Percentiles rank a stretch among this genome's conserved stretches.
Conservation (phyloP, 1,140 invertebrate genomes). For the Orchesella cincta region DNA sequence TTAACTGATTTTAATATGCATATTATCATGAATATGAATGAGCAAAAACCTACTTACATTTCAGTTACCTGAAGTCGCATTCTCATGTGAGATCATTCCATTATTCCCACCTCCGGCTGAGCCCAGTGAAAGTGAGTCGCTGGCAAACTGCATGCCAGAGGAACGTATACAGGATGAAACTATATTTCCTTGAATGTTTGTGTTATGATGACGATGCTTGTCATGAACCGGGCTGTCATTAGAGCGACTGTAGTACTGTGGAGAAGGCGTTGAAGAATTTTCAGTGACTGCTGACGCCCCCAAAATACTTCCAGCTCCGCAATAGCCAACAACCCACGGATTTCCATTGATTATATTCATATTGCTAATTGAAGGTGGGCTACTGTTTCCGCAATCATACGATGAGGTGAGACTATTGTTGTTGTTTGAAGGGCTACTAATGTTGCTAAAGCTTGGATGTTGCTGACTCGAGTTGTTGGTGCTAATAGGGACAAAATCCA, state of each 20-base stretch:
- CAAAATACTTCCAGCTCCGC: background rate
- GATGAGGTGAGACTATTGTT: background rate
- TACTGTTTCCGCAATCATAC: slow-evolving; percentile 22
- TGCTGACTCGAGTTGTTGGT: slow-evolving; percentile 14
- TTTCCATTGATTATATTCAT: slow-evolving; percentile 8
- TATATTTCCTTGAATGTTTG: background rate
- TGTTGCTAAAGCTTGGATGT: background rate
- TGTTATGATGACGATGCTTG: background rate
- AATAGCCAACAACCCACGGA: slow-evolving; percentile 18
- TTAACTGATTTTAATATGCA: background rate
- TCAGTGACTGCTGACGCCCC: background rate
- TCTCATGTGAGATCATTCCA: background rate
- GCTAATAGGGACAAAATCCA: slow-evolving; percentile 25
- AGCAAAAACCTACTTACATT: background rate
- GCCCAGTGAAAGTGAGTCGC: background rate
- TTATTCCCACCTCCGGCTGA: background rate
- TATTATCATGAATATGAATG: background rate
- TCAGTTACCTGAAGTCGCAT: background rate
- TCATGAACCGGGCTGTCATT: slow-evolving; percentile 12
- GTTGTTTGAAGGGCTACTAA: background rate
- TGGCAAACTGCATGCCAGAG: background rate
- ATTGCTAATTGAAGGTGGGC: slow-evolving; percentile 9
- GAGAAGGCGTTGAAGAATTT: slow-evolving; percentile 32
- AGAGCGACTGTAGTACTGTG: slow-evolving; percentile 22
- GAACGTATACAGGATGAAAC: background rate